Percentiles rank a stretch among this genome's conserved stretches.
These are phyloP conservation scores for Catharus minimus DNA, from an alignment of 2,113 vertebrate species.

Conservation along the genomic window DNA sequence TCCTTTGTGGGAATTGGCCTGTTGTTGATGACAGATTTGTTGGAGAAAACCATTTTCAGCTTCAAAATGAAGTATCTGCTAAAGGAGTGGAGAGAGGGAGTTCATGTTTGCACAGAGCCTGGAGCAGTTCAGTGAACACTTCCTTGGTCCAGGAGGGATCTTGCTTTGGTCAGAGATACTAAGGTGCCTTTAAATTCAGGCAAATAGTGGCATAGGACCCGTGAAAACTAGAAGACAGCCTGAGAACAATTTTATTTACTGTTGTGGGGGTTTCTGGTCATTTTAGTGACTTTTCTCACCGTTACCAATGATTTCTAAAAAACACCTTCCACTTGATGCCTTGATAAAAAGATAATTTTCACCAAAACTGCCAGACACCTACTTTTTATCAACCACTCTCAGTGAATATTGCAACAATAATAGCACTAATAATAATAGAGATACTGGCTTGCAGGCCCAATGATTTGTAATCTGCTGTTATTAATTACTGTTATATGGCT, in stretches of 20 bases:
- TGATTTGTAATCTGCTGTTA: neutral
- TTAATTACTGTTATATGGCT: neutral
- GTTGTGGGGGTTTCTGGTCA: neutral
- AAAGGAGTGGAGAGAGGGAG: neutral
- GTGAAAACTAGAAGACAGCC: neutral
- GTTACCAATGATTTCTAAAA: neutral
- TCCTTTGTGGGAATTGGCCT: neutral
- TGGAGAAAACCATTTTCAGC: neutral
- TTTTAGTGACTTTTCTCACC: neutral
- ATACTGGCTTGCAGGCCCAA: neutral
- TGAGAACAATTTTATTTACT: neutral
- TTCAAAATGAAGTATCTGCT: neutral
- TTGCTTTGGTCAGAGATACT: neutral
- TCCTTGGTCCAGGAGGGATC: neutral
- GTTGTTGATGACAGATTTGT: neutral
- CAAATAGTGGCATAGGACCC: neutral
- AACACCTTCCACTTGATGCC: neutral
- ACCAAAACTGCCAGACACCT: neutral
- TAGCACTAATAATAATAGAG: neutral
- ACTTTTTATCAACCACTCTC: neutral
- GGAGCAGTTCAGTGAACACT: neutral
- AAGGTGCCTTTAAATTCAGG: neutral
- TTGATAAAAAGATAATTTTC: neutral
- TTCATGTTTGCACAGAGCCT: neutral
- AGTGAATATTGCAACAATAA: neutral